Evolutionary conservation across 2,888 invertebrate genomes (phyloP).

Genomic region (Rhingia rostrata): DNA sequence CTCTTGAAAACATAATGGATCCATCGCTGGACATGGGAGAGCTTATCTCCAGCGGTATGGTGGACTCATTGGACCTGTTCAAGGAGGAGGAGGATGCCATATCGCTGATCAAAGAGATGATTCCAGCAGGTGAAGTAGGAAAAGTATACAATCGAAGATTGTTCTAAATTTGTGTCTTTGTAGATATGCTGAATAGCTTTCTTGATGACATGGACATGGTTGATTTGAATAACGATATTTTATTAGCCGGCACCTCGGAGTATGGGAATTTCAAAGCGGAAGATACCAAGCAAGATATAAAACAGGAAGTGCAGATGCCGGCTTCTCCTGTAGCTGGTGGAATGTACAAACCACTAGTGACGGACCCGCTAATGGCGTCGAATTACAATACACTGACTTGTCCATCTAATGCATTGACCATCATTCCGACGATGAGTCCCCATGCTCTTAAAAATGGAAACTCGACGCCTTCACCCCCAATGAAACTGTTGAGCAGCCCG

Average conservation of each 20-base stretch:
- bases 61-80: conserved; percentile 79
- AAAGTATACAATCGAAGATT: not conserved
- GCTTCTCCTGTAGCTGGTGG: conserved; percentile 68
- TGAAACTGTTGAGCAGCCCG: conserved; percentile 10
- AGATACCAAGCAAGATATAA: conserved; percentile 55
- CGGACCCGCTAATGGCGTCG: conserved; percentile 79
- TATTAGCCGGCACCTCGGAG: conserved; percentile 75
- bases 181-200: conserved; percentile 80
- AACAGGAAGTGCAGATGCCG: conserved; percentile 43
- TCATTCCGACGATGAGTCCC: conserved; percentile 48
- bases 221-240: conserved; percentile 77
- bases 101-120: conserved; percentile 81
- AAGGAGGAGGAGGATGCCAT: conserved; percentile 81
- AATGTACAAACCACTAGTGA: conserved; percentile 77
- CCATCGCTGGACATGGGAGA: conserved; percentile 78
- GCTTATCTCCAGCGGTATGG: conserved; percentile 77
- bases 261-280: conserved; percentile 75
- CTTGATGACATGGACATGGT: conserved; percentile 80
- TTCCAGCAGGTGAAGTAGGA: conserved; percentile 78
- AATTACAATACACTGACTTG: conserved; percentile 76
- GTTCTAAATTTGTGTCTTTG: not conserved
- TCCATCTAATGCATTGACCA: conserved; percentile 39
- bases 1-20: conserved; percentile 70
- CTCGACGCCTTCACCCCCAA: conserved; percentile 57
- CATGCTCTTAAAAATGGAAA: conserved; percentile 48